Evolutionary conservation across 2,888 invertebrate species (phyloP).

Genomic region (Mechanitis messenoides): DNA sequence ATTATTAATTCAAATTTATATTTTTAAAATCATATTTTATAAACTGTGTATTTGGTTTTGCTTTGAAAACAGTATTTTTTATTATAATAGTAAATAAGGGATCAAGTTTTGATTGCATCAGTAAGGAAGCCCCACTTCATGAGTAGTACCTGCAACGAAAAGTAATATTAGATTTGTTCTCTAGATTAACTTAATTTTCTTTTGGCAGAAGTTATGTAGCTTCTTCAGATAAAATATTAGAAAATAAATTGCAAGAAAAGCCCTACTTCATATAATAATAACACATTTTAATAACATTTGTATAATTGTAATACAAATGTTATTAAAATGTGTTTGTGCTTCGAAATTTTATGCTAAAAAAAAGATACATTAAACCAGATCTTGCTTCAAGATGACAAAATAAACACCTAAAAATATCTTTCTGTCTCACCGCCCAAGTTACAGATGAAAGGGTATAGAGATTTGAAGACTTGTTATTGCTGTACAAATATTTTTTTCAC

Average conservation of each 20-base stretch:
- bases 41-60: not conserved
- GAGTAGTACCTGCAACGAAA: slow-evolving; percentile 18
- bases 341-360: not conserved
- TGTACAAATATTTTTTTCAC: slow-evolving; percentile 50
- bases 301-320: too few relatives aligned
- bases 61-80: not conserved
- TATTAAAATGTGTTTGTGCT: too few relatives aligned
- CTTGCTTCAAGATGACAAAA: slow-evolving; percentile 8
- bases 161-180: slow-evolving; percentile 1
- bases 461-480: slow-evolving; percentile 44
- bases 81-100: too few relatives aligned
- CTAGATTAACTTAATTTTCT: not conserved
- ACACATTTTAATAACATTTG: not conserved
- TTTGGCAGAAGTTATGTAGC: not conserved
- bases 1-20: too few relatives aligned
- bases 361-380: slow-evolving; percentile 6
- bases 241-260: too few relatives aligned
- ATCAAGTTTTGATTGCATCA: slow-evolving; percentile 13
- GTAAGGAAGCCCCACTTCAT: slow-evolving; percentile 11
- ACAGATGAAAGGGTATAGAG: slow-evolving; percentile 36
- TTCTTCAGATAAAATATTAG: not conserved
- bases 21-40: too few relatives aligned
- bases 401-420: slow-evolving; percentile 20
- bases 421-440: slow-evolving; percentile 19
- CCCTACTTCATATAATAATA: not conserved